phyloP scores from a whole-genome alignment of 2,888 invertebrate genomes.

The Hoplodrina ambigua region DNA sequence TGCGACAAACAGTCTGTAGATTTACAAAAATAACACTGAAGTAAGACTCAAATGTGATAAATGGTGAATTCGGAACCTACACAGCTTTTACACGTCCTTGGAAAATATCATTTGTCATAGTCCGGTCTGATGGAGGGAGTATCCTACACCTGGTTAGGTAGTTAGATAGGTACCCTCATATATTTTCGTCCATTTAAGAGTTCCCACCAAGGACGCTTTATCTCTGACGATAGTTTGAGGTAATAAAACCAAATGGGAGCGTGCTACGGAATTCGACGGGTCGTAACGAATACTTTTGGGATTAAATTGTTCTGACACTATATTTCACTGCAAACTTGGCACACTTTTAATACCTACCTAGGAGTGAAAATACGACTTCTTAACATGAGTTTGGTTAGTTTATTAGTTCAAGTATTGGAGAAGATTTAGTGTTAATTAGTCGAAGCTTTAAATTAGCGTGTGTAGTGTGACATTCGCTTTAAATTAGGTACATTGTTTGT shows the following conservation, averaged over 20 bases:
- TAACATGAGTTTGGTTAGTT: slow-evolving; percentile 16
- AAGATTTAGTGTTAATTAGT: slow-evolving; percentile 34
- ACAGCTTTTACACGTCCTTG: slow-evolving; percentile 69
- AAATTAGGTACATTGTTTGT: slow-evolving; percentile 27
- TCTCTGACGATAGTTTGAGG: slow-evolving; percentile 45
- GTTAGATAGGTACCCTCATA: slow-evolving; percentile 39
- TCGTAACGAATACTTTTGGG: slow-evolving; percentile 45
- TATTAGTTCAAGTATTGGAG: not conserved
- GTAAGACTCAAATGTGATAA: slow-evolving; percentile 62
- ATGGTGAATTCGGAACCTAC: slow-evolving; percentile 64
- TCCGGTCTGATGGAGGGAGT: slow-evolving; percentile 58
- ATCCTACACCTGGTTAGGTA: slow-evolving; percentile 48
- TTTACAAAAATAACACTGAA: slow-evolving; percentile 28
- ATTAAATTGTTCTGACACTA: slow-evolving; percentile 49
- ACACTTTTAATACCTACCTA: slow-evolving; percentile 30
- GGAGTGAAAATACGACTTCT: slow-evolving; percentile 19
- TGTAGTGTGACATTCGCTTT: slow-evolving; percentile 18
- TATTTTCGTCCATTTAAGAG: slow-evolving; percentile 54
- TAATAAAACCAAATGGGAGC: slow-evolving; percentile 53
- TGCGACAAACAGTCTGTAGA: slow-evolving; percentile 26
- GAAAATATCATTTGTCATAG: slow-evolving; percentile 74
- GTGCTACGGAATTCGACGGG: slow-evolving; percentile 38
- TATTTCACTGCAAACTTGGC: slow-evolving; percentile 50
- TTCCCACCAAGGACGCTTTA: slow-evolving; percentile 39
- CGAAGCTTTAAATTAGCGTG: slow-evolving; percentile 32